Conservation (phyloP, 2,113 vertebrate genomes). For the Semicossyphus pulcher region DNA sequence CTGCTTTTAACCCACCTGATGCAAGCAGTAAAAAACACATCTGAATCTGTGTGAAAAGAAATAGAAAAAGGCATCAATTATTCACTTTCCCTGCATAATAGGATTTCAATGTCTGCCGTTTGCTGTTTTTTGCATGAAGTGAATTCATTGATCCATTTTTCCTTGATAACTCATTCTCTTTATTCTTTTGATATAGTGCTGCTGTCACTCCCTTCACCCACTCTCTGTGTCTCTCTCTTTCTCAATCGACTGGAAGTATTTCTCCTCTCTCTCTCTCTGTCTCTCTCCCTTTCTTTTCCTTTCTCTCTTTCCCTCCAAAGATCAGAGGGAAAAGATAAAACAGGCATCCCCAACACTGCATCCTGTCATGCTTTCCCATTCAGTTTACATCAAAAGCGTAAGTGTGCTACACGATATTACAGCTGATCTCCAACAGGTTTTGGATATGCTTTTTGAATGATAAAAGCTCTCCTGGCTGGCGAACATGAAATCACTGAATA, state of each 20-base stretch:
- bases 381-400: conserved; percentile 58
- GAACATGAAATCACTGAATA: conserved; percentile 19
- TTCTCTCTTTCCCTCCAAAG: conserved; percentile 38
- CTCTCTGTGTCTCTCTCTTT: conserved; percentile 18
- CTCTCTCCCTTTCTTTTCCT: conserved; percentile 11
- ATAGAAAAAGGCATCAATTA: conserved; percentile 73
- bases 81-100: conserved; percentile 73
- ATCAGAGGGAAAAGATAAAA: conserved; percentile 68
- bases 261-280: conserved; percentile 29
- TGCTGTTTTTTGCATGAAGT: conserved; percentile 65
- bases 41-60: conserved; percentile 56
- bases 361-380: conserved; percentile 60
- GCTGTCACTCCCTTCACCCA: conserved; percentile 52
- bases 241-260: conserved; percentile 6
- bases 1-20: conserved; percentile 64
- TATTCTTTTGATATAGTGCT: conserved; percentile 56
- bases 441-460: conserved; percentile 26
- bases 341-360: conserved; percentile 36
- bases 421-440: conserved; percentile 51
- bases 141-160: conserved; percentile 74
- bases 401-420: conserved; percentile 44
- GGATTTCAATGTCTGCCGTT: conserved; percentile 77
- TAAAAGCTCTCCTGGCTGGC: conserved; percentile 25
- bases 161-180: conserved; percentile 74
- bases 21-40: conserved; percentile 22